These are phyloP conservation scores for Ctenosaura bakeri DNA, from an alignment of 2,797 vertebrate species.

Conservation along the genomic window DNA sequence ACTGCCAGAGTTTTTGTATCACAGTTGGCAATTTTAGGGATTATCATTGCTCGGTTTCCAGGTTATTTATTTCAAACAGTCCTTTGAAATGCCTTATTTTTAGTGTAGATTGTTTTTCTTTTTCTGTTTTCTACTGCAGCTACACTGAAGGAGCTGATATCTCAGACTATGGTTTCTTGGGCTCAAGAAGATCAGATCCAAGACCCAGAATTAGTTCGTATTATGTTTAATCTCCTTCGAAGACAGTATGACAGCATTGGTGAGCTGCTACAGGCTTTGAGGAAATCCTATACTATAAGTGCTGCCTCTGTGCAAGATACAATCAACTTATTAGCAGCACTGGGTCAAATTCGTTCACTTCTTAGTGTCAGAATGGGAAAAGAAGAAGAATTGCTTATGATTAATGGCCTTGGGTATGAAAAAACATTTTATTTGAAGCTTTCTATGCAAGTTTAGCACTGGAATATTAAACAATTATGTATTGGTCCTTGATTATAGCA, in stretches of 20 bases:
- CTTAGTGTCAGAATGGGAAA: conserved; percentile 97
- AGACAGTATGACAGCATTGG: conserved; percentile 97
- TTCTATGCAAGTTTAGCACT: conserved; percentile 30
- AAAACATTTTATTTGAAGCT: conserved; percentile 36
- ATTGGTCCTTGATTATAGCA: conserved; percentile 18
- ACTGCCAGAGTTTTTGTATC: not conserved
- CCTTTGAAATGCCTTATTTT: not conserved
- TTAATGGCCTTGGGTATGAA: conserved; percentile 93
- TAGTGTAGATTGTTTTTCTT: not conserved
- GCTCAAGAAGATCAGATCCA: conserved; percentile 96
- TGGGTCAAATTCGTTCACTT: conserved; percentile 96
- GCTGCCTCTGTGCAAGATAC: conserved; percentile 92
- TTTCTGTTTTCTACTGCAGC: conserved; percentile 78
- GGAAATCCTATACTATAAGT: conserved; percentile 96
- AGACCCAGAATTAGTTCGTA: conserved; percentile 92
- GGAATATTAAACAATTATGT: not conserved
- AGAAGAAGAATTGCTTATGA: conserved; percentile 98
- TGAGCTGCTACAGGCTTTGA: conserved; percentile 92
- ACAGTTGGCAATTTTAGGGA: not conserved
- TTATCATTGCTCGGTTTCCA: conserved; percentile 15
- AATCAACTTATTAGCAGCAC: conserved; percentile 91
- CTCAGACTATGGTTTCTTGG: conserved; percentile 97
- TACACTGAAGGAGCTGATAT: conserved; percentile 95
- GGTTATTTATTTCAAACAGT: not conserved
- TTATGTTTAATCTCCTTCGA: conserved; percentile 96